These are phyloP conservation scores for Solenopsis invicta DNA, from an alignment of 1,140 invertebrate species.

Conservation along the genomic window DNA sequence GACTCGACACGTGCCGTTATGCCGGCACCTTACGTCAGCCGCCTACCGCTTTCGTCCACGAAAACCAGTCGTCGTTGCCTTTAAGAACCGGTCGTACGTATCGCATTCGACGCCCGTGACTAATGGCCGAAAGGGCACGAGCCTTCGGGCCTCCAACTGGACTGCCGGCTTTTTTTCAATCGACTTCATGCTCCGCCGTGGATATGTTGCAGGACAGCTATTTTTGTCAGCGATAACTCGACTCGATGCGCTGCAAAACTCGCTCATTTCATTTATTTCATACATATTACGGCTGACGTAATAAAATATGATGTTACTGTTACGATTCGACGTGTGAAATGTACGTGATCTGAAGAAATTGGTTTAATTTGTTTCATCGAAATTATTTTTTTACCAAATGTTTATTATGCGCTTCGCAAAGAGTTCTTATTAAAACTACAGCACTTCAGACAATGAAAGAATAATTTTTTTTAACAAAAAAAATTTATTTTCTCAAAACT, in stretches of 20 bases:
- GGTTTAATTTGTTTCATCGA: not conserved
- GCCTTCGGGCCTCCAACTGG: conserved; percentile 41
- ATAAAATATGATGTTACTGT: not conserved
- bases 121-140: conserved; percentile 50
- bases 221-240: not conserved
- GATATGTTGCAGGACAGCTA: not conserved
- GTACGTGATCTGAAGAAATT: not conserved
- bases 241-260: not conserved
- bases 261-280: not conserved
- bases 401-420: not conserved
- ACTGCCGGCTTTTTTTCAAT: conserved; percentile 5
- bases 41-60: conserved; percentile 65
- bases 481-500: too few species aligned
- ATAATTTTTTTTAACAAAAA: too few species aligned
- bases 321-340: not conserved
- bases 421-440: not conserved
- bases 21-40: conserved; percentile 62
- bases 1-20: conserved; percentile 73
- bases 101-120: conserved; percentile 54
- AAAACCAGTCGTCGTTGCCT: conserved; percentile 67
- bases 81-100: conserved; percentile 50
- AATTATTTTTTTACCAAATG: not conserved
- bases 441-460: too few species aligned
- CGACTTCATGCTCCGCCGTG: not conserved
- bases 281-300: not conserved